A percentile compares a stretch with the other conserved stretches of the same genome.
These are phyloP conservation scores for Melanchra persicariae DNA, from an alignment of 2,888 invertebrate genomes.

Conservation along the genomic window DNA sequence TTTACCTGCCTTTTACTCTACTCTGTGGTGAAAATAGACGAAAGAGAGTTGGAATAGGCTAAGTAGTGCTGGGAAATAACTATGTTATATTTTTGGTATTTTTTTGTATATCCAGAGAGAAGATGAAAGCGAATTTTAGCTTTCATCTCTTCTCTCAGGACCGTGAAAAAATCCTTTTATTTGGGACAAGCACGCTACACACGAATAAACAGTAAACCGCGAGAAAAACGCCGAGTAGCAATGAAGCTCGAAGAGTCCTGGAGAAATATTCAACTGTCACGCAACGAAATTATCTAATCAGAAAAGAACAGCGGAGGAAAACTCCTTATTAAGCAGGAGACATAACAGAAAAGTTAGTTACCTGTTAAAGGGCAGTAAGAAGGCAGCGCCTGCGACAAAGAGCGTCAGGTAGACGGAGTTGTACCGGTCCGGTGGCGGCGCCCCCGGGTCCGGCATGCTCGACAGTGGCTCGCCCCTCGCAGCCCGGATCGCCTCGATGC, in stretches of 20 bases:
- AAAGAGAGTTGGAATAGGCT: background rate
- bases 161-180: too few species aligned
- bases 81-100: background rate
- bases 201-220: too few species aligned
- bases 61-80: background rate
- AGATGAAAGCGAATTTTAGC: background rate
- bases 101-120: background rate
- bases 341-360: slow-evolving; percentile 71
- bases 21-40: background rate
- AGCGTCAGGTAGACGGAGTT: slow-evolving; percentile 94
- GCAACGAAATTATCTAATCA: too few species aligned
- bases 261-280: too few species aligned
- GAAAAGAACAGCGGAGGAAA: too few species aligned
- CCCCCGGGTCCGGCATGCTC: slow-evolving; percentile 86
- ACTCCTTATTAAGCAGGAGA: too few species aligned
- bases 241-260: too few species aligned
- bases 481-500: slow-evolving; percentile 90
- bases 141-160: too few species aligned
- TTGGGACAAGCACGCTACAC: too few species aligned
- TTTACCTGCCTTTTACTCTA: background rate
- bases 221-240: too few species aligned
- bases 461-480: slow-evolving; percentile 87
- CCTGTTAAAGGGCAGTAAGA: slow-evolving; percentile 98
- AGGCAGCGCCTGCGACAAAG: slow-evolving; percentile 96
- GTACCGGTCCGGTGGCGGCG: slow-evolving; percentile 93